phyloP scores from a whole-genome alignment of 2,888 invertebrate species.

The Hirtodrosophila histrioides region DNA sequence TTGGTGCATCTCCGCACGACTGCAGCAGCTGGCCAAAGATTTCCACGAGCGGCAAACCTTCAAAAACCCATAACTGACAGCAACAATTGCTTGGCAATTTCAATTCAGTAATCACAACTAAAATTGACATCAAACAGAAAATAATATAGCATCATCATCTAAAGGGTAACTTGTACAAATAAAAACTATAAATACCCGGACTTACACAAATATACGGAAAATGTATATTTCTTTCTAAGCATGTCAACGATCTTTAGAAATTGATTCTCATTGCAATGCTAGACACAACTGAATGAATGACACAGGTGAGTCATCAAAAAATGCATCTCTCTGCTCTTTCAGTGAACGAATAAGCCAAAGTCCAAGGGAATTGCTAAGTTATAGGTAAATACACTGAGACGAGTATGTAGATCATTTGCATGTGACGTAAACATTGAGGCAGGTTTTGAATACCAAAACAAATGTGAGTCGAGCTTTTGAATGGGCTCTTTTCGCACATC shows the following conservation, averaged over 20 bases:
- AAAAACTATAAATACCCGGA: neutral
- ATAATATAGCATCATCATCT: constrained; percentile 17
- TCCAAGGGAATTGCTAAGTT: constrained; percentile 12
- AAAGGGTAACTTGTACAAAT: constrained; percentile 30
- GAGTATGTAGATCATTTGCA: constrained; percentile 10
- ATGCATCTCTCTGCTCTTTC: neutral
- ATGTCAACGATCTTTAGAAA: neutral
- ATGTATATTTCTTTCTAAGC: too few relatives aligned
- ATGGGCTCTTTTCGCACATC: neutral
- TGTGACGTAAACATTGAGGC: constrained; percentile 47
- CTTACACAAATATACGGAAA: too few relatives aligned
- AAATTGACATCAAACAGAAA: constrained; percentile 63
- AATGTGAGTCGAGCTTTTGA: constrained; percentile 10
- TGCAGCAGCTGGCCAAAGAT: constrained; percentile 55
- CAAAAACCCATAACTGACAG: constrained; percentile 42
- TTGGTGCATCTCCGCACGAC: constrained; percentile 64
- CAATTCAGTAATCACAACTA: constrained; percentile 27
- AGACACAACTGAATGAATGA: constrained; percentile 5
- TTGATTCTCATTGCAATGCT: constrained; percentile 14
- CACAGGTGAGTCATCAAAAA: neutral
- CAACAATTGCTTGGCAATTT: constrained; percentile 36
- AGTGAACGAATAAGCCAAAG: neutral
- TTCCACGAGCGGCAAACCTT: constrained; percentile 55
- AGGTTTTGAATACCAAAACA: constrained; percentile 37
- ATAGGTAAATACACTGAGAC: neutral